Percentiles rank a stretch among this genome's conserved stretches.
phyloP scores from a whole-genome alignment of 53 echinoderm and acorn worm genomes.

The Patiria pectinifera region DNA sequence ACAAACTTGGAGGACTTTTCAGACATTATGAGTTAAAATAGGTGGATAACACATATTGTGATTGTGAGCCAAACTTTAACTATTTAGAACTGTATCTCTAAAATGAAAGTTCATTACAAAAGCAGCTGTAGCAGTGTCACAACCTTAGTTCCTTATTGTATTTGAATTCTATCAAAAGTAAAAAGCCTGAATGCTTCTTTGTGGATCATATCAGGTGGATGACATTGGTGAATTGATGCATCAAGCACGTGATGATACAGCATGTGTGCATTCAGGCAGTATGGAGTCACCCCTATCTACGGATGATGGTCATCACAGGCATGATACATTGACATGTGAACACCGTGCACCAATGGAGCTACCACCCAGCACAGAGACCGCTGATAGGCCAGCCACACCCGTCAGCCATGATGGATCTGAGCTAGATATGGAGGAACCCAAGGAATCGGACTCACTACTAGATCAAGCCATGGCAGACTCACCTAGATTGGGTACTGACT shows the following conservation, averaged over 20 bases:
- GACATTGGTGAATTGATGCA: background rate
- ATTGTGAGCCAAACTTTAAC: too few relatives aligned
- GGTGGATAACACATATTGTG: too few relatives aligned
- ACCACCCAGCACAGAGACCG: background rate
- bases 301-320: background rate
- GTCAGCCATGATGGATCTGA: background rate
- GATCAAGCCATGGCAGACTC: background rate
- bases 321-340: background rate
- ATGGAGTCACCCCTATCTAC: background rate
- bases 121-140: too few relatives aligned
- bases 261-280: background rate
- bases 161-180: background rate
- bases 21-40: too few relatives aligned
- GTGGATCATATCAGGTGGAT: constrained; percentile 6
- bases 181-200: background rate
- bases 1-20: too few relatives aligned
- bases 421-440: background rate
- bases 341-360: background rate
- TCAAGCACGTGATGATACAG: constrained; percentile 10
- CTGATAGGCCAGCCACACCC: background rate
- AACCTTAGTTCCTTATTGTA: too few relatives aligned
- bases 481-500: background rate
- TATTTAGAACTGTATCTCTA: too few relatives aligned
- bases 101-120: too few relatives aligned
- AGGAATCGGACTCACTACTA: background rate